Conservation (phyloP, 2,797 vertebrate genomes). For the Galagoides demidoff region DNA sequence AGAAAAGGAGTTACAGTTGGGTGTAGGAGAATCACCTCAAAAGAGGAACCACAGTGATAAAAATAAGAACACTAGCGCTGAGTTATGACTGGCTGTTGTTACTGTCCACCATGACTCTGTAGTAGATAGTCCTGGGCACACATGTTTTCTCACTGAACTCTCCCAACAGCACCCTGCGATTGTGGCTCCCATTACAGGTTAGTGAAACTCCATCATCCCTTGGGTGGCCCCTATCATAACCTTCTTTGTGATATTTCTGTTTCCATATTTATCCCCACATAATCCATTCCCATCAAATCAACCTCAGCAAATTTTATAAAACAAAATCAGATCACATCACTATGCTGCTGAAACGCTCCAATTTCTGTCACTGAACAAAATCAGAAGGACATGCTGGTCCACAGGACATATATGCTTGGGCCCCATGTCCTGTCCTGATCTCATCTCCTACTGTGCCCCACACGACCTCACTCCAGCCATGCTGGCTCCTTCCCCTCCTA, state of each 20-base stretch:
- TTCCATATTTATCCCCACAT: background rate
- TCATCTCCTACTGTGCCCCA: background rate
- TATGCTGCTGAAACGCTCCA: background rate
- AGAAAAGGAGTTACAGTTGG: background rate
- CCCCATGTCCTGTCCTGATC: background rate
- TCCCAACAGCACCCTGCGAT: background rate
- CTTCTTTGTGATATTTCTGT: background rate
- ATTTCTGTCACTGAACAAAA: background rate
- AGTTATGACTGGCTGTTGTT: background rate
- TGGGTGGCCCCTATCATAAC: background rate
- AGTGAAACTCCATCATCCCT: background rate
- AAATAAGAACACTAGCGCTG: background rate
- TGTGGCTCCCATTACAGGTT: background rate
- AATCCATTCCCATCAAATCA: background rate
- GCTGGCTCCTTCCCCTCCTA: background rate
- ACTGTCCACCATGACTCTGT: background rate
- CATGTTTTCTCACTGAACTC: background rate
- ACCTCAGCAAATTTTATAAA: background rate
- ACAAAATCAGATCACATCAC: background rate
- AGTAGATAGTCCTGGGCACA: too few relatives aligned
- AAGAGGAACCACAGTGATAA: background rate
- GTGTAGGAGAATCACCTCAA: background rate
- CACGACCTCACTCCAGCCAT: accelerated
- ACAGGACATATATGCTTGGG: background rate
- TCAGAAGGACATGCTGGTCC: background rate